These are phyloP conservation scores for Acronicta psi DNA, from an alignment of 2,888 invertebrate species.

Conservation along the genomic window DNA sequence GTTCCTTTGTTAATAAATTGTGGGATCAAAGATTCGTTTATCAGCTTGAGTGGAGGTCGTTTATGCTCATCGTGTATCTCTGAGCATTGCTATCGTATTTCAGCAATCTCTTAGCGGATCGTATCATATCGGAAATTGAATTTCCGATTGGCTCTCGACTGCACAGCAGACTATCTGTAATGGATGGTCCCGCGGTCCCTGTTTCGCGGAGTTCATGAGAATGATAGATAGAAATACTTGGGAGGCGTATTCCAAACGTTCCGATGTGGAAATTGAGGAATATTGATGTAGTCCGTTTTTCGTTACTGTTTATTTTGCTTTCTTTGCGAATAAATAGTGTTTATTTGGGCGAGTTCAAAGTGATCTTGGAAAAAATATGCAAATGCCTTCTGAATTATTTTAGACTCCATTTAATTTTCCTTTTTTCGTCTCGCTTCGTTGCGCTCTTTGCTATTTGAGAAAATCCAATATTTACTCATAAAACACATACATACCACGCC, in stretches of 20 bases:
- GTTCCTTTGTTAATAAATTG: constrained; percentile 42
- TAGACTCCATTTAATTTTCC: not conserved
- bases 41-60: constrained; percentile 54
- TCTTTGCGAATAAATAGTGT: constrained; percentile 53
- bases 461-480: not conserved
- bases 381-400: not conserved
- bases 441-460: not conserved
- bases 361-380: constrained; percentile 26
- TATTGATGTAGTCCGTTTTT: constrained; percentile 65
- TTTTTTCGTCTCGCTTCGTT: not conserved
- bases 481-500: no score
- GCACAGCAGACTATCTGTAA: constrained; percentile 70
- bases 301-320: constrained; percentile 58
- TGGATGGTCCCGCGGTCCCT: constrained; percentile 71
- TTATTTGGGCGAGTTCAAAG: constrained; percentile 54
- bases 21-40: constrained; percentile 45
- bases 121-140: constrained; percentile 86
- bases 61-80: constrained; percentile 61
- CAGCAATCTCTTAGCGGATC: constrained; percentile 83
- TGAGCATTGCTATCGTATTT: constrained; percentile 69
- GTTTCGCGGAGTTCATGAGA: constrained; percentile 68
- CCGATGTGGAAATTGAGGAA: constrained; percentile 66
- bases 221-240: constrained; percentile 74
- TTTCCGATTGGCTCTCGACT: constrained; percentile 82
- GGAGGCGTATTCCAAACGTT: constrained; percentile 57